Conservation (phyloP, 2,888 invertebrate species). For the Caenorhabditis japonica region DNA sequence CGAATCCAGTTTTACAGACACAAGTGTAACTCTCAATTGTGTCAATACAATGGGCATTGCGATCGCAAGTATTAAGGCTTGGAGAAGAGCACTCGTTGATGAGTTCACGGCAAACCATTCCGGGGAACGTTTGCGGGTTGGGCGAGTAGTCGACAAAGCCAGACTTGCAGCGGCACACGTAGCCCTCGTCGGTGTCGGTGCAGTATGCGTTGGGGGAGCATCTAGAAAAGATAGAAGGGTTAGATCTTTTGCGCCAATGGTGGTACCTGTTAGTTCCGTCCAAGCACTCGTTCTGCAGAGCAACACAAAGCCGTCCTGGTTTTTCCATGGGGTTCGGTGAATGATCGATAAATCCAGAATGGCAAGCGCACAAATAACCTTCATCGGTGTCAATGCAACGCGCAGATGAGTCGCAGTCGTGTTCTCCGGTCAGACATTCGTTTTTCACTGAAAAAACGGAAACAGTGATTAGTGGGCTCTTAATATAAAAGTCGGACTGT, state of each 20-base stretch:
- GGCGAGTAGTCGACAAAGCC: constrained; percentile 77
- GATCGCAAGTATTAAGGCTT: constrained; percentile 69
- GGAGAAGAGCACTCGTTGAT: constrained; percentile 74
- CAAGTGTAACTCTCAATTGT: constrained; percentile 74
- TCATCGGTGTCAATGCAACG: constrained; percentile 76
- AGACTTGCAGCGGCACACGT: constrained; percentile 76
- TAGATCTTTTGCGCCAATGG: not conserved
- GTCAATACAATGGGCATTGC: constrained; percentile 76
- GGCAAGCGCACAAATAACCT: constrained; percentile 73
- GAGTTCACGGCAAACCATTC: constrained; percentile 72
- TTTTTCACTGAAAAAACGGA: constrained; percentile 68
- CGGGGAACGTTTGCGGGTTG: constrained; percentile 72
- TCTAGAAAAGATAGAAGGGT: constrained; percentile 23
- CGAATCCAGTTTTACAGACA: constrained; percentile 72
- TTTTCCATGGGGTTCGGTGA: constrained; percentile 66
- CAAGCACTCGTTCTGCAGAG: constrained; percentile 75
- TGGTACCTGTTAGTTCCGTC: constrained; percentile 64
- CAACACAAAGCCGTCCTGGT: constrained; percentile 75
- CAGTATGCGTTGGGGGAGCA: constrained; percentile 76
- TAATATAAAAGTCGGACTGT: not conserved
- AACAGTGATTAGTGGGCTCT: too few relatives aligned
- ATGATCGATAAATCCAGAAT: constrained; percentile 71
- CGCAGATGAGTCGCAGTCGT: constrained; percentile 76
- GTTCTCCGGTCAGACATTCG: constrained; percentile 72
- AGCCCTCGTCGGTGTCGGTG: constrained; percentile 74